Conservation (phyloP, 2,113 vertebrate species). For the Leucoraja erinaceus region DNA sequence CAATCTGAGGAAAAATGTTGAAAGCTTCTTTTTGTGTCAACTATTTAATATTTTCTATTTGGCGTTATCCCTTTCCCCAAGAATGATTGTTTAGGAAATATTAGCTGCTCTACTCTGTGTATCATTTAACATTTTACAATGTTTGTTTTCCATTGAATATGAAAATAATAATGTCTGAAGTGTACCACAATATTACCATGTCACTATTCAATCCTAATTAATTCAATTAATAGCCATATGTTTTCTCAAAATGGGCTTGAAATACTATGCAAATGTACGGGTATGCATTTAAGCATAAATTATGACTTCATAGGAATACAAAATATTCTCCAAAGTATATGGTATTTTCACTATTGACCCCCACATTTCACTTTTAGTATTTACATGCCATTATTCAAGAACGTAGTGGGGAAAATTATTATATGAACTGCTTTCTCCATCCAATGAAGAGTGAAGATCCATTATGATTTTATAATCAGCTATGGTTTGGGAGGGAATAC, state of each 20-base stretch:
- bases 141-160: slow-evolving; percentile 26
- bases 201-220: neutral
- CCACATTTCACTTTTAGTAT: neutral
- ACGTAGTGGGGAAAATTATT: neutral
- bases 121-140: slow-evolving; percentile 34
- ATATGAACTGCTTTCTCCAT: neutral
- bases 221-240: neutral
- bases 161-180: slow-evolving; percentile 16
- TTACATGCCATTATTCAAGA: neutral
- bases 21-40: neutral
- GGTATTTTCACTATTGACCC: neutral
- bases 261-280: neutral
- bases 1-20: neutral
- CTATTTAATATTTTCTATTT: slow-evolving; percentile 26
- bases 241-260: no score
- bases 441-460: neutral
- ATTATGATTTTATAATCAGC: neutral
- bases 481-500: neutral
- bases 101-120: slow-evolving; percentile 21
- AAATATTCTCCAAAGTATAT: neutral
- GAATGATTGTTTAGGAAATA: slow-evolving; percentile 12
- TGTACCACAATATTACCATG: neutral
- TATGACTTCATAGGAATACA: neutral
- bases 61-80: slow-evolving; percentile 1
- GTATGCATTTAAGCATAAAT: neutral